phyloP scores from a whole-genome alignment of 1,140 invertebrate species.

The Heliconius melpomene region DNA sequence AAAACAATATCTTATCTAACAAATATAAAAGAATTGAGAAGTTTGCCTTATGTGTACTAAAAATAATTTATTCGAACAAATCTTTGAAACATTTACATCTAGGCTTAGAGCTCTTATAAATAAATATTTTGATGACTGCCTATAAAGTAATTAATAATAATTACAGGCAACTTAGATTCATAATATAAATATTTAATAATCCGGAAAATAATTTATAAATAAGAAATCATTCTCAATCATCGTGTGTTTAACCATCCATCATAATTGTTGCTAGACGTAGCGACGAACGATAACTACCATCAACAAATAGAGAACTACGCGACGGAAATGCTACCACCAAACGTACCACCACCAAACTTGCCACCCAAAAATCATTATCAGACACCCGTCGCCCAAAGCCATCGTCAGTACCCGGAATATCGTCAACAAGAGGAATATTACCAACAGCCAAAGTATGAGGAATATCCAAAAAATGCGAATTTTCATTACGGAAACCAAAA shows the following conservation, averaged over 20 bases:
- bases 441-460: slow-evolving; percentile 59
- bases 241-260: slow-evolving; percentile 35
- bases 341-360: slow-evolving; percentile 60
- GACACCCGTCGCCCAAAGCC: slow-evolving; percentile 47
- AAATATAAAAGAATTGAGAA: no score
- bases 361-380: slow-evolving; percentile 73
- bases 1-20: no score
- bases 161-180: no score
- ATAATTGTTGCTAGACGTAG: slow-evolving; percentile 55
- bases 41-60: no score
- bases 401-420: slow-evolving; percentile 46
- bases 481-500: slow-evolving; percentile 60
- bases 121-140: no score
- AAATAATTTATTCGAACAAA: no score
- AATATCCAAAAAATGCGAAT: slow-evolving; percentile 68
- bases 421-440: slow-evolving; percentile 58
- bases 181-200: neutral
- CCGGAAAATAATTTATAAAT: neutral
- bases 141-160: no score
- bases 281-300: slow-evolving; percentile 71
- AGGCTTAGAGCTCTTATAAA: no score
- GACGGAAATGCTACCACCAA: slow-evolving; percentile 70
- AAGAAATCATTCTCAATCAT: slow-evolving; percentile 22
- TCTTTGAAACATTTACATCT: no score
- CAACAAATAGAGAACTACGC: slow-evolving; percentile 77